Evolutionary conservation across 1,140 invertebrate species (phyloP), one percentile per base, ranked within the genome.

Genomic region (Neotoxoptera formosana): DNA sequence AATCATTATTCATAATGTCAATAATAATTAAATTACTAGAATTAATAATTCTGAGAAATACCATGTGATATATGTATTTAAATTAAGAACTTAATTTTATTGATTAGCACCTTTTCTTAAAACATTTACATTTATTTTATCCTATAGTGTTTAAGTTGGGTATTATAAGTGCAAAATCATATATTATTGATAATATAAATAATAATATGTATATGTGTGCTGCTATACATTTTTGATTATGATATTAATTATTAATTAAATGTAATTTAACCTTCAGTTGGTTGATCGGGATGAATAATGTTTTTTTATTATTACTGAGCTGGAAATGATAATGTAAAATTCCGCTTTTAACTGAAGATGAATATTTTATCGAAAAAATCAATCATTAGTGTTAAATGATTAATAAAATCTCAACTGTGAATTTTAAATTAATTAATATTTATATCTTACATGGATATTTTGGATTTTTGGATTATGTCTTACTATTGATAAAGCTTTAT

Each of bases 31-130:
- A n/a, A 76, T 76, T n/a, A 76, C 60, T 76, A 34, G 60, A 76
- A 76, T 76, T 76, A 14, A 76, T 76, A 76, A 76, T 76, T 76
- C 60, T 76, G 60, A 76, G 60, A 76, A 76, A 76, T 76, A n/a
- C 60, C n/a, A 76, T n/a, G n/a, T 76, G 60, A 76, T 76, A 76
- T 76, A 76, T 76, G 30, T 67, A 67, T n/a, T 67, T 67, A 67
- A 67, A 67, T 67, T 67, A n/a, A 30, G 60, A n/a, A n/a, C 30
- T 30, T n/a, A 76, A 76, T n/a, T 76, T 76, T 76, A 76, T n/a
- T 76, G 30, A 76, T 17, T n/a, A 76, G 60, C n/a, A 34, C 30
- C 0, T 76, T 76, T 76, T 67, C 14, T 76, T n/a, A n/a, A 76
- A 76, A 76, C 14, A 0, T 7, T n/a, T n/a, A 76, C 30, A 11